These are phyloP conservation scores for Drosophila parvula DNA, from an alignment of 1,140 invertebrate genomes.

Conservation along the genomic window DNA sequence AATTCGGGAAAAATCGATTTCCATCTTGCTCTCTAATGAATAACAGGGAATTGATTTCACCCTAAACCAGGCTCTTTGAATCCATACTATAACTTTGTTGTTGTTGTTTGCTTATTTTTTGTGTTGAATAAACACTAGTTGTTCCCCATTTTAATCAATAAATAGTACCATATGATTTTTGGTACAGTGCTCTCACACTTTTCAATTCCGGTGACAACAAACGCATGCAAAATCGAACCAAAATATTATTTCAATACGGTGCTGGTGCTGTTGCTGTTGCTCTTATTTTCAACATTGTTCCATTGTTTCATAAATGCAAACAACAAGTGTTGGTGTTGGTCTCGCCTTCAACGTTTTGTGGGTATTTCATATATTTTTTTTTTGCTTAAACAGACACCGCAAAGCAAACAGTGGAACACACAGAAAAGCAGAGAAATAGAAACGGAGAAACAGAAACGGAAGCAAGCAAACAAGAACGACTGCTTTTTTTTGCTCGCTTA, in stretches of 20 bases:
- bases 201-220: slow-evolving; percentile 7
- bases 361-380: slow-evolving; percentile 33
- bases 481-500: slow-evolving; percentile 38
- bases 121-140: neutral
- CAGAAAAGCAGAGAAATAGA: slow-evolving; percentile 2
- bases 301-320: slow-evolving; percentile 58
- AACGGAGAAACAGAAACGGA: slow-evolving; percentile 10
- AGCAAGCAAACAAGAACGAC: slow-evolving; percentile 33
- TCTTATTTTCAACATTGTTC: slow-evolving; percentile 23
- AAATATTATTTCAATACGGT: slow-evolving; percentile 37
- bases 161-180: neutral
- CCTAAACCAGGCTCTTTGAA: neutral
- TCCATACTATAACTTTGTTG: neutral
- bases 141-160: too few species aligned
- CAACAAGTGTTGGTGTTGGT: slow-evolving; percentile 64
- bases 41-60: neutral
- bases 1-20: slow-evolving; percentile 1
- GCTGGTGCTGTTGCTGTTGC: slow-evolving; percentile 4
- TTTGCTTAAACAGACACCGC: slow-evolving; percentile 41
- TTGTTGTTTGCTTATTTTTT: neutral
- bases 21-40: neutral
- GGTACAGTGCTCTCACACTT: neutral
- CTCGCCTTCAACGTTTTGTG: slow-evolving; percentile 8
- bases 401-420: slow-evolving; percentile 32
- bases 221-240: slow-evolving; percentile 38